phyloP scores from a whole-genome alignment of 2,113 vertebrate genomes.

The Odobenus rosmarus region DNA sequence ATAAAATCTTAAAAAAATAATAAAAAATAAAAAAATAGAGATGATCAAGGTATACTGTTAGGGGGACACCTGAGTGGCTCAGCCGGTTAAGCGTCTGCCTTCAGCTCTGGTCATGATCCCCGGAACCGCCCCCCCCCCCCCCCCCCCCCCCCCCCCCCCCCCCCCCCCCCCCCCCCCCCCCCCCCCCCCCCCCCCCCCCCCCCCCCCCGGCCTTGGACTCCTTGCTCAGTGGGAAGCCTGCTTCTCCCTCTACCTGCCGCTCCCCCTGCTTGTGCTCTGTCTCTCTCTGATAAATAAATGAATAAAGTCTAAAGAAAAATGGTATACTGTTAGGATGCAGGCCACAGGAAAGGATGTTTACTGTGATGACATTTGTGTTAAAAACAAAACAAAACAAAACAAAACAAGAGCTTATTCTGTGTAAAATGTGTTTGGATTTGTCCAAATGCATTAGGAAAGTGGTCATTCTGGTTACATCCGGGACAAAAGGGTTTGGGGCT shows the following conservation, averaged over 20 bases:
- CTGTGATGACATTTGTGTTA: not conserved
- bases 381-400: no score
- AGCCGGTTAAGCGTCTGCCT: no score
- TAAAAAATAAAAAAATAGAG: no score
- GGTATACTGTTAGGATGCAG: not conserved
- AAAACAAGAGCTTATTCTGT: not conserved
- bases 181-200: no score
- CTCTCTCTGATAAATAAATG: not conserved
- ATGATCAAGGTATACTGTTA: no score
- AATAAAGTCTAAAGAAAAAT: not conserved
- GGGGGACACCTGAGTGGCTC: no score
- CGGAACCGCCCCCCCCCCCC: no score
- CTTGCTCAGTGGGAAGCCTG: not conserved
- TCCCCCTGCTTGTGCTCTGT: not conserved
- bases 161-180: no score
- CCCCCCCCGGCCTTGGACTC: no score
- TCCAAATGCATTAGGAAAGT: not conserved
- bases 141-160: no score
- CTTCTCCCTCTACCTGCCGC: not conserved
- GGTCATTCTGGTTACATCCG: not conserved
- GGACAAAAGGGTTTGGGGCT: not conserved
- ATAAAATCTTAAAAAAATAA: no score
- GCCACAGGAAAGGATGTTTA: not conserved
- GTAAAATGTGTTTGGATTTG: not conserved
- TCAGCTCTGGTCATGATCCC: no score